phyloP scores from a whole-genome alignment of 2,113 vertebrate species.

The Stigmatopora argus region DNA sequence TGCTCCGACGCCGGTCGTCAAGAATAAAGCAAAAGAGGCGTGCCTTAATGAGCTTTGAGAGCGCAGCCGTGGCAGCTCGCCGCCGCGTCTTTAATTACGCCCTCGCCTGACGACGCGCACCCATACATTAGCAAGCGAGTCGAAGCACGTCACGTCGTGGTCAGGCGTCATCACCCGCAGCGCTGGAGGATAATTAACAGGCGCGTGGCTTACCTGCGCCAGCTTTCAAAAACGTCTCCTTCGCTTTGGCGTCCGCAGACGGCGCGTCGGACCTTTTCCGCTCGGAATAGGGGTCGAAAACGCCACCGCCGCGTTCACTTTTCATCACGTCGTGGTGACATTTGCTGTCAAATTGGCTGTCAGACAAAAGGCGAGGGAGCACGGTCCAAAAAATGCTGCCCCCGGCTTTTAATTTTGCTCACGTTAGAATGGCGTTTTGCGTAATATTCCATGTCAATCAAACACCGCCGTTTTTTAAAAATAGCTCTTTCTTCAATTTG shows the following conservation, averaged over 20 bases:
- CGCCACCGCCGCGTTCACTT: neutral
- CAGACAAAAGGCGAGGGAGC: neutral
- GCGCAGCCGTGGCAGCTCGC: slow-evolving; percentile 31
- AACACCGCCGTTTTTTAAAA: neutral
- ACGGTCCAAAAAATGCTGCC: neutral
- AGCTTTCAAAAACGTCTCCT: slow-evolving; percentile 20
- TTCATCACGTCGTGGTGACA: neutral
- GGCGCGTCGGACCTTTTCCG: slow-evolving; percentile 31
- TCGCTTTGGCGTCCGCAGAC: slow-evolving; percentile 24
- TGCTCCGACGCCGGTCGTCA: neutral
- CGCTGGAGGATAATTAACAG: slow-evolving; percentile 40
- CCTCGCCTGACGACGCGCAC: slow-evolving; percentile 19
- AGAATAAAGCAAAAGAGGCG: slow-evolving; percentile 21
- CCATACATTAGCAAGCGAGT: slow-evolving; percentile 34
- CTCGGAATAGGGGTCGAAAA: slow-evolving; percentile 3
- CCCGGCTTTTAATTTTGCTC: neutral
- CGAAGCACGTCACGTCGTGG: slow-evolving; percentile 1
- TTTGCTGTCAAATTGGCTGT: neutral
- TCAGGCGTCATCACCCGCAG: slow-evolving; percentile 20
- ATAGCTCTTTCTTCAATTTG: neutral
- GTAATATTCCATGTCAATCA: neutral
- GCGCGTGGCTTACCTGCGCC: slow-evolving; percentile 27
- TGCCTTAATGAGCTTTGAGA: slow-evolving; percentile 45
- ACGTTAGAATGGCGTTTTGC: neutral
- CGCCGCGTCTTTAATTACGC: slow-evolving; percentile 40